Evolutionary conservation across 2,888 invertebrate genomes (phyloP).

Genomic region (Tachina fera): DNA sequence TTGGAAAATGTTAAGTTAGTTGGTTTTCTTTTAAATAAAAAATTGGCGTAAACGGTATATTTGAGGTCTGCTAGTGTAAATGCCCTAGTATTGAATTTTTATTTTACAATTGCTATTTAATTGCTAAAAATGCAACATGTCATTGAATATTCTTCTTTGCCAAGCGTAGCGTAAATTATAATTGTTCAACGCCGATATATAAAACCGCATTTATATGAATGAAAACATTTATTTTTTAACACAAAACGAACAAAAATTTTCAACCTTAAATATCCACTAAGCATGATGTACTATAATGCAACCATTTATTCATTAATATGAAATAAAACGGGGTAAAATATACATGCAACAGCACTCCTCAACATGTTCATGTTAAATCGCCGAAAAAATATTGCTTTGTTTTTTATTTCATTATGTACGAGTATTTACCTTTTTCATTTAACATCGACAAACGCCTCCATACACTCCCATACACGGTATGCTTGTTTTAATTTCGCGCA

Average conservation of each 20-base stretch:
- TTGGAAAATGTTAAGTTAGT: no score
- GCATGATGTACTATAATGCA: slow-evolving; percentile 43
- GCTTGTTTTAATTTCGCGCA: slow-evolving; percentile 55
- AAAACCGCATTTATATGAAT: slow-evolving; percentile 48
- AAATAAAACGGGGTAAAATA: not conserved
- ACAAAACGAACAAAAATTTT: not conserved
- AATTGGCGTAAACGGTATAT: no score
- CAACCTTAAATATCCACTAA: slow-evolving; percentile 14
- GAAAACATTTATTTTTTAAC: slow-evolving; percentile 37
- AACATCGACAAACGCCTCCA: slow-evolving; percentile 23
- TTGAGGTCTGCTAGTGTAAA: no score
- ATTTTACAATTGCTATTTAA: not conserved
- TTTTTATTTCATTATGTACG: not conserved
- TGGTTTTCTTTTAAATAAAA: no score
- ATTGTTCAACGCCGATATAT: slow-evolving; percentile 40
- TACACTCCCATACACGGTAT: not conserved
- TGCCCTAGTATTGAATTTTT: no score
- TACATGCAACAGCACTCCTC: slow-evolving; percentile 53
- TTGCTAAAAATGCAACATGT: not conserved
- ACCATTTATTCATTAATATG: slow-evolving; percentile 41
- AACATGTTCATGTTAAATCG: slow-evolving; percentile 48
- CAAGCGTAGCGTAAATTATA: not conserved
- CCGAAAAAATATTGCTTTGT: slow-evolving; percentile 21
- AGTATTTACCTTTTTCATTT: slow-evolving; percentile 20
- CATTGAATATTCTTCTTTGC: slow-evolving; percentile 15